Conservation (phyloP, 2,797 vertebrate species). For the Gambelia wislizenii region DNA sequence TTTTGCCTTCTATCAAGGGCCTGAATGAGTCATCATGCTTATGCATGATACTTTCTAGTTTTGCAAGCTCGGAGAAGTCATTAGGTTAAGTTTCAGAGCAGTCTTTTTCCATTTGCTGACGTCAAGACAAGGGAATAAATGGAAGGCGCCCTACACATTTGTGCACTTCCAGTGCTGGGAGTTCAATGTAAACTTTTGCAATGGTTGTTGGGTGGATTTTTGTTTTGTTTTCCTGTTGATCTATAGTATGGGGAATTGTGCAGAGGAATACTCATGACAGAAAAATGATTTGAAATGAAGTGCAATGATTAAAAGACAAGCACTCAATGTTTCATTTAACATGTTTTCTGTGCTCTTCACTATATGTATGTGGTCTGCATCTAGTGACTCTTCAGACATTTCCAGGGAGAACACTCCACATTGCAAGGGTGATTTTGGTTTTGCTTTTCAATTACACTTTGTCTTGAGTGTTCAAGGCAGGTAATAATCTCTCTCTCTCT, state of each 20-base stretch:
- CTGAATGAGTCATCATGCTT: constrained; percentile 64
- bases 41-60: constrained; percentile 58
- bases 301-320: background rate
- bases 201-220: background rate
- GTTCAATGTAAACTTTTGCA: constrained; percentile 21
- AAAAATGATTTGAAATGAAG: background rate
- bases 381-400: background rate
- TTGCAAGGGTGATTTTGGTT: background rate
- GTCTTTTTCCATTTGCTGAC: constrained; percentile 70
- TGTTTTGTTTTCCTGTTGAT: background rate
- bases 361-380: background rate
- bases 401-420: background rate
- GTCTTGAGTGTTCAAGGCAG: background rate
- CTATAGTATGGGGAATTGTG: background rate
- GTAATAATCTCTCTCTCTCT: background rate
- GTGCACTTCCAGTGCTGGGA: background rate
- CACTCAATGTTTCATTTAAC: background rate
- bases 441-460: background rate
- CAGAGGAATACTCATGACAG: background rate
- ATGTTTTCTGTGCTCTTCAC: background rate
- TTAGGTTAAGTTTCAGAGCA: constrained; percentile 69
- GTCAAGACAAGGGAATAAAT: constrained; percentile 35
- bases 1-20: constrained; percentile 40
- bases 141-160: constrained; percentile 9
- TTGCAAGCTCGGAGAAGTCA: constrained; percentile 66